Percentiles rank a stretch among this genome's conserved stretches.
These are phyloP conservation scores for Scaptomyza hsui DNA, from an alignment of 1,140 invertebrate genomes.

Conservation along the genomic window DNA sequence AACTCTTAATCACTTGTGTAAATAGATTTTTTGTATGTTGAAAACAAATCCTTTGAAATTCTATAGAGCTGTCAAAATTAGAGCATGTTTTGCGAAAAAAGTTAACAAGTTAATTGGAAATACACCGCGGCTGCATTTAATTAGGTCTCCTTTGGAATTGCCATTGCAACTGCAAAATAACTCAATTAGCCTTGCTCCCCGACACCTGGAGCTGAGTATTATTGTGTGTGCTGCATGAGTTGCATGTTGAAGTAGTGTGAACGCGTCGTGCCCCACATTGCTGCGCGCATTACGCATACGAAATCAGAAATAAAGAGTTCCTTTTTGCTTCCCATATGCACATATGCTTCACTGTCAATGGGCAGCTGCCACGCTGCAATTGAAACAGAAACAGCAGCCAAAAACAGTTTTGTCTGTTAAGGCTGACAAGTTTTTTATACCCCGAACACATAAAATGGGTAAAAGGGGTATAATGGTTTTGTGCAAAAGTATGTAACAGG, in stretches of 20 bases:
- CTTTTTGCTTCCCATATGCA: slow-evolving; percentile 10
- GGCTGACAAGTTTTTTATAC: neutral
- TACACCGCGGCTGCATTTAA: slow-evolving; percentile 52
- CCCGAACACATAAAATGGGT: too few relatives aligned
- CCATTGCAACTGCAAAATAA: slow-evolving; percentile 13
- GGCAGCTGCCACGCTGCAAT: slow-evolving; percentile 30
- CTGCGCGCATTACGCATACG: slow-evolving; percentile 34
- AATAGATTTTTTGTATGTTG: neutral
- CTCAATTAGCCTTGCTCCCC: slow-evolving; percentile 16
- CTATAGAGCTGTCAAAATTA: slow-evolving; percentile 12
- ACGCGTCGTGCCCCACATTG: neutral
- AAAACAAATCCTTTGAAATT: neutral
- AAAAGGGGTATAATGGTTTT: too few relatives aligned
- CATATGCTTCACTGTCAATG: slow-evolving; percentile 8
- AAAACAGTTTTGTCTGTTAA: slow-evolving; percentile 26
- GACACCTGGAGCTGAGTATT: slow-evolving; percentile 6
- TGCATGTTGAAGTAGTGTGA: slow-evolving; percentile 3
- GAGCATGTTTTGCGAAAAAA: neutral
- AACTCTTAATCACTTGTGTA: neutral
- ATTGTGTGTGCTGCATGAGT: neutral
- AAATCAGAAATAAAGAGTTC: slow-evolving; percentile 17
- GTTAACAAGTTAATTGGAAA: slow-evolving; percentile 69
- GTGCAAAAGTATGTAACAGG: too few relatives aligned
- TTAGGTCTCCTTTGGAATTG: slow-evolving; percentile 49
- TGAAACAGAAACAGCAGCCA: too few relatives aligned